phyloP scores from a whole-genome alignment of 2,113 vertebrate species.

The Orthochromis malagaraziensis region DNA sequence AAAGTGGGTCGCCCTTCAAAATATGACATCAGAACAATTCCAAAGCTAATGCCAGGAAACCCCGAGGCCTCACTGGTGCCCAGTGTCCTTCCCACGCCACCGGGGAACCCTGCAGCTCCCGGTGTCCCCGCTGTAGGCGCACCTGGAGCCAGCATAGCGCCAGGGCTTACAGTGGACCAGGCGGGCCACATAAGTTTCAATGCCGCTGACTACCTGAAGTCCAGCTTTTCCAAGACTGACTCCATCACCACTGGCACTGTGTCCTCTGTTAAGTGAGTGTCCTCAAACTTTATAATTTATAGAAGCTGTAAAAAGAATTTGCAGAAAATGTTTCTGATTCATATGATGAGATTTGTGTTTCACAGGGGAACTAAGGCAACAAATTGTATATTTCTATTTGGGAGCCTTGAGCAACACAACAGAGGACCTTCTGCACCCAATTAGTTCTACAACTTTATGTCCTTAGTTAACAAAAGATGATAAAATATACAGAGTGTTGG shows the following conservation, averaged over 20 bases:
- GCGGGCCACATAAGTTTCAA: conserved; percentile 84
- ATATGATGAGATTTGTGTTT: rapidly evolving
- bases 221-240: conserved; percentile 98
- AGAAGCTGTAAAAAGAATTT: not conserved
- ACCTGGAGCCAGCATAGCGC: conserved; percentile 62
- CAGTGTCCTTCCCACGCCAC: conserved; percentile 73
- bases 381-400: not conserved
- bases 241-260: conserved; percentile 99
- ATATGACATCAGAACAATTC: conserved; percentile 92
- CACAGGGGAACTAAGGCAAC: not conserved
- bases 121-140: conserved; percentile 40
- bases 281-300: not conserved
- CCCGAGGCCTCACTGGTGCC: conserved; percentile 78
- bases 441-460: not conserved
- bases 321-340: not conserved
- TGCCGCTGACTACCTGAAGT: conserved; percentile 90
- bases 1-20: conserved; percentile 98
- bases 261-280: conserved; percentile 95
- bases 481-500: not conserved
- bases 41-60: conserved; percentile 86
- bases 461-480: not conserved
- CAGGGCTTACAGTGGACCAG: conserved; percentile 77
- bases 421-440: not conserved
- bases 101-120: conserved; percentile 73
- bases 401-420: not conserved